Evolutionary conservation across 2,797 vertebrate species (phyloP), one percentile per base, ranked within the genome.

Genomic region (Parambassis ranga): DNA sequence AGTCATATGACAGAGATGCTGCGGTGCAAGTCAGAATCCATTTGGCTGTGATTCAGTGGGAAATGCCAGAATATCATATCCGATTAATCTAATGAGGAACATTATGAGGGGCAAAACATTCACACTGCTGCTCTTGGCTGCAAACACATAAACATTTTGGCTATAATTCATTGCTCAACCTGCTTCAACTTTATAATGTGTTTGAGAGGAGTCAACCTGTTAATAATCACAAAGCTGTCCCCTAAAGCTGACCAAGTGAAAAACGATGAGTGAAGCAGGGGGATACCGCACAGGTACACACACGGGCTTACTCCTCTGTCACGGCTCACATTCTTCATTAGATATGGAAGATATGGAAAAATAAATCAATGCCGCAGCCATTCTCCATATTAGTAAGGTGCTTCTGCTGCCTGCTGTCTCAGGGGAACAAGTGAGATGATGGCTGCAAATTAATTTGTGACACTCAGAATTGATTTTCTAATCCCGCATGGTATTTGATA

Each of bases 381-480:
- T 67, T 67, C 61, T 64, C 65, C 48, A 57, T 67, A 81, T 86
- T 77, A 70, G 78, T 55, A 64, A 83, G 81, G 83, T 81, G 65
- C 77, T 77, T 85, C 66, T 77, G 71, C 75, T 60, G 71, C 13
- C 56, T 77, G 67, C 57, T 32, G 74, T 80, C 84, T 76, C 82
- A 4, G 56, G 82, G 81, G 82, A 81, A 83, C 73, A 23, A 61
- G 66, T 58, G 73, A 83, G 71, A 86, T 85, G 87, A 89, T 84
- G 81, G 82, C 70, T 85, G 85, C 80, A 91, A 91, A 92, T 91
- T 89, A 90, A 92, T 91, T 90, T 89, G 86, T 86, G 89, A 86
- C 90, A 88, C 84, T 84, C 51, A 22, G 83, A 89, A 88, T 89
- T 81, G 84, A 88, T 90, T 87, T 88, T 88, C 74, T 77, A 86